These are phyloP conservation scores for Eulemur rubriventer DNA, from an alignment of 2,797 vertebrate species.

Conservation along the genomic window DNA sequence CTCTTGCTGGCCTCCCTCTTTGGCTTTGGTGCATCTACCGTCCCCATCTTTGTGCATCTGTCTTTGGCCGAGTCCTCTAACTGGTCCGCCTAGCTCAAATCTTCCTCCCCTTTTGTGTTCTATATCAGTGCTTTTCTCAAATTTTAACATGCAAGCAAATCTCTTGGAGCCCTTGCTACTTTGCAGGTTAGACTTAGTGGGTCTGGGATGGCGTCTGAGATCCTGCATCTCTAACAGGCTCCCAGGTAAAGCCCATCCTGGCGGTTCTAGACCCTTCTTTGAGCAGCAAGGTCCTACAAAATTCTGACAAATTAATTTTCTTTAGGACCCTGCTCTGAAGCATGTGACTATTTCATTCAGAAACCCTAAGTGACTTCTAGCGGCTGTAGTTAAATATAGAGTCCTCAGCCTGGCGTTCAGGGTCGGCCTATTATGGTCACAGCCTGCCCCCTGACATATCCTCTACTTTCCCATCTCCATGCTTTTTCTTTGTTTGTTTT, in stretches of 20 bases:
- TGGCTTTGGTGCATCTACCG: neutral
- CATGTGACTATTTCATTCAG: neutral
- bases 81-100: neutral
- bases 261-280: neutral
- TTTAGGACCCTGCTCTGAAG: neutral
- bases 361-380: neutral
- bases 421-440: neutral
- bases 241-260: neutral
- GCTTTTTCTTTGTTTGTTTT: neutral
- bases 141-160: neutral
- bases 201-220: neutral
- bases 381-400: neutral
- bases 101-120: neutral
- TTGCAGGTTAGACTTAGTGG: neutral
- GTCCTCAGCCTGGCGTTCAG: neutral
- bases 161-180: neutral
- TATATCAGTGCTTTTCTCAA: neutral
- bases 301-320: neutral
- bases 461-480: neutral
- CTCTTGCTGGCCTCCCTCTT: neutral
- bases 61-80: neutral
- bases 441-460: neutral
- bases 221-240: neutral
- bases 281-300: neutral
- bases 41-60: neutral